phyloP scores from a whole-genome alignment of 2,888 invertebrate genomes.

The Sarcophaga caerulescens region DNA sequence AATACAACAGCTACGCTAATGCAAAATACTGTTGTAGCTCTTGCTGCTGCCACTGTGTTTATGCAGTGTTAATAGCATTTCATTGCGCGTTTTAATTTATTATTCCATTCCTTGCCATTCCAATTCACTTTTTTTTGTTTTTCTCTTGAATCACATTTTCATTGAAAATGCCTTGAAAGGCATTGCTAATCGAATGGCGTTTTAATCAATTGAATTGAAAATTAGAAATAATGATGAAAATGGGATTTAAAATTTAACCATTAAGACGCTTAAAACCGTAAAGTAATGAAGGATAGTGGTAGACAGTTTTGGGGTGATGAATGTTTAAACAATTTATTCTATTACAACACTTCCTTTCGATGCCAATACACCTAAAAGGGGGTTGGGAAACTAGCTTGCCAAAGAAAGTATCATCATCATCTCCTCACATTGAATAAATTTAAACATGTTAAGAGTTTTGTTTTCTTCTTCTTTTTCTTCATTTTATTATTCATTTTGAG shows the following conservation, averaged over 20 bases:
- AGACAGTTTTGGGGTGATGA: conserved; percentile 44
- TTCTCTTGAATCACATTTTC: background rate
- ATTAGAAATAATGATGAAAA: conserved; percentile 68
- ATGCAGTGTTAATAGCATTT: conserved; percentile 67
- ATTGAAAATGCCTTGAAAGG: too few species aligned
- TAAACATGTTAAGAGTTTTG: background rate
- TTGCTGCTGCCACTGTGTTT: conserved; percentile 34
- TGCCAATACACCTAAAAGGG: background rate
- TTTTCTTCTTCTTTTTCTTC: background rate
- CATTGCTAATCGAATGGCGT: conserved; percentile 80
- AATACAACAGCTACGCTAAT: conserved; percentile 5
- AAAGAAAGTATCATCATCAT: background rate
- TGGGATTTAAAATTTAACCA: conserved; percentile 55
- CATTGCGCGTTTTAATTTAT: conserved; percentile 76
- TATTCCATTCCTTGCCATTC: conserved; percentile 69
- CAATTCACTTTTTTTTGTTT: background rate
- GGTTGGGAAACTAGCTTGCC: background rate
- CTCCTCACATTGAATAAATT: conserved; percentile 39
- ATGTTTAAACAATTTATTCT: conserved; percentile 26
- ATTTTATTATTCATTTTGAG: conserved; percentile 22
- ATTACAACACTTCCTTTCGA: background rate
- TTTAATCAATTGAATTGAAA: conserved; percentile 79
- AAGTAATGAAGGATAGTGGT: background rate
- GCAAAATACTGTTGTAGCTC: conserved; percentile 6
- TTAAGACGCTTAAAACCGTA: background rate